These are phyloP conservation scores for Hirtodrosophila cameraria DNA, from an alignment of 2,888 invertebrate species.

Conservation along the genomic window DNA sequence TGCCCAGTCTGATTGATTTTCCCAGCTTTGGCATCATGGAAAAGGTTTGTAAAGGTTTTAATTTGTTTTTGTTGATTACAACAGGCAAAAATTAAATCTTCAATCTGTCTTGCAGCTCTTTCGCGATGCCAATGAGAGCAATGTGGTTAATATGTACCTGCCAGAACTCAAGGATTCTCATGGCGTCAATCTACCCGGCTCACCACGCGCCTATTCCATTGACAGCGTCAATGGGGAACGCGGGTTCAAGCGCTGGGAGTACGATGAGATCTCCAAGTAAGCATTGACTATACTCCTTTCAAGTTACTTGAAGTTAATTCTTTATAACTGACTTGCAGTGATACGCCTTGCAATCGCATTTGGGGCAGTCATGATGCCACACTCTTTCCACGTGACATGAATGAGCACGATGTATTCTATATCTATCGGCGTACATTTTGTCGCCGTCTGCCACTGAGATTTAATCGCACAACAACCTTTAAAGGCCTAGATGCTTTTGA, in stretches of 20 bases:
- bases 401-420: slow-evolving; percentile 85
- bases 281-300: slow-evolving; percentile 10
- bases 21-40: slow-evolving; percentile 92
- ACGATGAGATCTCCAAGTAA: slow-evolving; percentile 74
- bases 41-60: slow-evolving; percentile 86
- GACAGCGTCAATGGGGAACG: slow-evolving; percentile 87
- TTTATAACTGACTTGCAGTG: slow-evolving; percentile 68
- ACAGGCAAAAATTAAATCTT: no score
- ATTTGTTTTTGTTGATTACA: no score
- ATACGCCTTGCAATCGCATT: slow-evolving; percentile 88
- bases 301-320: not conserved
- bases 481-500: slow-evolving; percentile 86
- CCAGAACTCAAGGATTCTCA: slow-evolving; percentile 77
- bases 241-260: slow-evolving; percentile 89
- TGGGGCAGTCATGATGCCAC: slow-evolving; percentile 90
- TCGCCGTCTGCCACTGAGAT: slow-evolving; percentile 87
- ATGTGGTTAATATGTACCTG: slow-evolving; percentile 86
- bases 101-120: slow-evolving; percentile 85
- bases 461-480: slow-evolving; percentile 78
- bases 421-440: slow-evolving; percentile 92
- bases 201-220: slow-evolving; percentile 85
- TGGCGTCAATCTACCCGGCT: slow-evolving; percentile 63
- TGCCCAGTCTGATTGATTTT: slow-evolving; percentile 93
- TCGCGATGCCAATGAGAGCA: slow-evolving; percentile 86
- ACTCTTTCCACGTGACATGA: slow-evolving; percentile 87